Percentiles rank a stretch among this genome's conserved stretches.
phyloP scores from a whole-genome alignment of 2,888 invertebrate genomes.

The Cantharis lateralis region DNA sequence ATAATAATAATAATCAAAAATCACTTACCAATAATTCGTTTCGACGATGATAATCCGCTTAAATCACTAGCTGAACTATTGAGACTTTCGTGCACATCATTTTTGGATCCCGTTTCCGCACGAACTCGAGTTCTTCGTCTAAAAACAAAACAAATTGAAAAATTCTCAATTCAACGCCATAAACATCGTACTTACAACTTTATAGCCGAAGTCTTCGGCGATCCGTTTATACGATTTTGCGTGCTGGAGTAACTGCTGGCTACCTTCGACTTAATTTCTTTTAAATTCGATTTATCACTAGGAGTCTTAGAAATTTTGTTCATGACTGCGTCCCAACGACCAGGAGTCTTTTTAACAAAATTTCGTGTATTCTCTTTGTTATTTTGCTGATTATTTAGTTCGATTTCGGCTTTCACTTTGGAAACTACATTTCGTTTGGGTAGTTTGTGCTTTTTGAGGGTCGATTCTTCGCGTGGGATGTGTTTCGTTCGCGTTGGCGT shows the following conservation, averaged over 20 bases:
- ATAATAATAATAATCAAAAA: no score
- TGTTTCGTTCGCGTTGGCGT: constrained; percentile 47
- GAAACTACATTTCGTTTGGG: constrained; percentile 78
- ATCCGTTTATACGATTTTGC: constrained; percentile 25
- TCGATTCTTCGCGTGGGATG: constrained; percentile 56
- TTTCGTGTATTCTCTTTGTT: constrained; percentile 60
- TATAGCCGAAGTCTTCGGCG: constrained; percentile 43
- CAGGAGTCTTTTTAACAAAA: constrained; percentile 60
- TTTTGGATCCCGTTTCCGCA: constrained; percentile 63
- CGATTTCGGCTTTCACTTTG: constrained; percentile 76
- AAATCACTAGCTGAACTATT: constrained; percentile 76
- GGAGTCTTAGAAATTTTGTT: constrained; percentile 78
- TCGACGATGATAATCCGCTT: constrained; percentile 58
- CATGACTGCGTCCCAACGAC: constrained; percentile 84
- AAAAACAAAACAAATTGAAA: background rate
- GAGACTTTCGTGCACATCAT: constrained; percentile 57
- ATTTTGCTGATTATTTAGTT: constrained; percentile 58
- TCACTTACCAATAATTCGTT: constrained; percentile 55
- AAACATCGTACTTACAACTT: constrained; percentile 44
- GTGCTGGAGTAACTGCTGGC: constrained; percentile 42
- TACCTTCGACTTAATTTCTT: constrained; percentile 86
- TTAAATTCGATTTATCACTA: constrained; percentile 70
- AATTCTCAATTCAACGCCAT: background rate
- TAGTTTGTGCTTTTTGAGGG: constrained; percentile 75
- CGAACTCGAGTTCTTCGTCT: constrained; percentile 59